These are phyloP conservation scores for Phylloscopus collybita DNA, from an alignment of 2,797 vertebrate species.

Conservation along the genomic window DNA sequence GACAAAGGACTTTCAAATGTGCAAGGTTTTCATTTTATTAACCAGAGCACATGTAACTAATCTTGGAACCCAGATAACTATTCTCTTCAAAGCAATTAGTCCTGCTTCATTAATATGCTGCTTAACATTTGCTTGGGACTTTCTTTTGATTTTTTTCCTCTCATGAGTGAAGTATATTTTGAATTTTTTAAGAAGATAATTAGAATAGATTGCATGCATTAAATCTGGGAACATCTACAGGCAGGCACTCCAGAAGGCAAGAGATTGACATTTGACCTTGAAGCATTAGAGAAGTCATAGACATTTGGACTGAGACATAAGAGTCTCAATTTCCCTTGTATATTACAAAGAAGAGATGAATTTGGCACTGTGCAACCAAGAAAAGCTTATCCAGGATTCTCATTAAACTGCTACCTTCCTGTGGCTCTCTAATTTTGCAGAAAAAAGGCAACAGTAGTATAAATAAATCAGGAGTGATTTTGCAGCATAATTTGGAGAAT, in stretches of 20 bases:
- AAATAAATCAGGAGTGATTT: background rate
- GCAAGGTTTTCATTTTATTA: slow-evolving; percentile 45
- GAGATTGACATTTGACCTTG: slow-evolving; percentile 5
- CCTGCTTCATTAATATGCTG: slow-evolving; percentile 37
- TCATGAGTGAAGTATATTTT: slow-evolving; percentile 2
- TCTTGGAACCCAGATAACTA: slow-evolving; percentile 35
- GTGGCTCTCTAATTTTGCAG: background rate
- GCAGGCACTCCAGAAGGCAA: background rate
- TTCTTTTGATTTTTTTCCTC: background rate
- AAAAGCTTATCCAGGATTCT: background rate
- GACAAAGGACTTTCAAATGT: slow-evolving; percentile 22
- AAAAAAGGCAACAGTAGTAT: background rate
- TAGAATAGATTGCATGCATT: slow-evolving; percentile 16
- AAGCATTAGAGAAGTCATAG: background rate
- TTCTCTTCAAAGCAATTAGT: slow-evolving; percentile 49
- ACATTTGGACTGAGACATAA: background rate
- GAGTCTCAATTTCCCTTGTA: background rate
- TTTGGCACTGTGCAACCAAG: background rate
- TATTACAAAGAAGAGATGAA: background rate
- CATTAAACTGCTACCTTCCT: background rate
- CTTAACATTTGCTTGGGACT: slow-evolving; percentile 24
- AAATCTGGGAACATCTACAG: background rate
- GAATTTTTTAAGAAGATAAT: slow-evolving; percentile 7
- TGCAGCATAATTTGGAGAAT: background rate
- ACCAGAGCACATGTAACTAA: slow-evolving; percentile 34